phyloP scores from a whole-genome alignment of 1,140 invertebrate genomes.

The Laupala kohalensis region DNA sequence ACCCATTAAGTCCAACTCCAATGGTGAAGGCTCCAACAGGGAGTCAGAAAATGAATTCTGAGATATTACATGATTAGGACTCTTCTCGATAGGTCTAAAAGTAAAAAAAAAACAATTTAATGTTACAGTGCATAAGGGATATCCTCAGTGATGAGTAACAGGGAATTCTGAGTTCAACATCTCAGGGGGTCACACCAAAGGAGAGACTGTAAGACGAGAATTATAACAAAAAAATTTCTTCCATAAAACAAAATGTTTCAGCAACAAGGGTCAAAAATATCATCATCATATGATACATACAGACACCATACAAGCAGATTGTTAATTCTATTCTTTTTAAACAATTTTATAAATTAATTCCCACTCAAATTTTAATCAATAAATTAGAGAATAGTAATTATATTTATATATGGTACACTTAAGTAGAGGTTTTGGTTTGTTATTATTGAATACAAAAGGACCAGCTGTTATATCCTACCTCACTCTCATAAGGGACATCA shows the following conservation, averaged over 20 bases:
- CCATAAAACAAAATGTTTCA: neutral
- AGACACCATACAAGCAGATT: too few species aligned
- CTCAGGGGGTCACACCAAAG: too few species aligned
- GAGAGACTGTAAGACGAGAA: too few species aligned
- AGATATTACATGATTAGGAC: slow-evolving; percentile 35
- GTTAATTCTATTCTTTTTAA: too few species aligned
- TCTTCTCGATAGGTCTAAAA: slow-evolving; percentile 26
- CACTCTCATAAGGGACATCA: neutral
- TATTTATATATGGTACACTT: too few species aligned
- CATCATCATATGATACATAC: too few species aligned
- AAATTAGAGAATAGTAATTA: too few species aligned
- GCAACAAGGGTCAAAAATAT: too few species aligned
- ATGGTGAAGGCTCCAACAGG: slow-evolving; percentile 29
- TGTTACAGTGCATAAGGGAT: neutral
- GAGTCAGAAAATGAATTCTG: slow-evolving; percentile 27
- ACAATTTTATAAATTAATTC: too few species aligned
- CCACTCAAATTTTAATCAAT: too few species aligned
- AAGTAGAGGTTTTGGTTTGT: too few species aligned
- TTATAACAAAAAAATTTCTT: neutral
- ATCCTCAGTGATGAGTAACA: neutral
- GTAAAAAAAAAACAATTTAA: slow-evolving; percentile 14
- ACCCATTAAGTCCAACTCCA: slow-evolving; percentile 49
- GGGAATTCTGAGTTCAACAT: neutral
- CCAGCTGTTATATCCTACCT: neutral
- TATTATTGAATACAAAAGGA: neutral